These are phyloP conservation scores for Drosophila trichaetosa DNA, from an alignment of 2,888 invertebrate species.

Conservation along the genomic window DNA sequence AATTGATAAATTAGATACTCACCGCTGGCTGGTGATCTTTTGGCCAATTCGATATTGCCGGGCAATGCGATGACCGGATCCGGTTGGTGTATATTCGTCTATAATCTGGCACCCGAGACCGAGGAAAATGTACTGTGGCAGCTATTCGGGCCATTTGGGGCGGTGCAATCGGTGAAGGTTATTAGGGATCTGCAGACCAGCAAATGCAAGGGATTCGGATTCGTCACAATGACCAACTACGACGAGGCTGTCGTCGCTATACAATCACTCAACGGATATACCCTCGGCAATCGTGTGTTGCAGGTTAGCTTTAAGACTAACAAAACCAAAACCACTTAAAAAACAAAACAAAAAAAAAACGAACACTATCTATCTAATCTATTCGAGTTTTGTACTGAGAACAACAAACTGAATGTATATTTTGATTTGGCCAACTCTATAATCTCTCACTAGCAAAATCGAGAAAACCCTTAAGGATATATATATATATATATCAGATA, in stretches of 20 bases:
- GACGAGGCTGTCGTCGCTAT: conserved; percentile 98
- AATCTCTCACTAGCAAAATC: conserved; percentile 14
- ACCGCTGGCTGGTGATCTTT: conserved; percentile 93
- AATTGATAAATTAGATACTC: conserved; percentile 86
- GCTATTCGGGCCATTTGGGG: conserved; percentile 98
- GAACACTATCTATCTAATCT: background rate
- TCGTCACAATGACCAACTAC: conserved; percentile 99
- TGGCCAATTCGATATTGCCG: conserved; percentile 91
- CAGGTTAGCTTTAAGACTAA: conserved; percentile 99
- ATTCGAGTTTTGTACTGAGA: conserved; percentile 20
- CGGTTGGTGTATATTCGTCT: conserved; percentile 94
- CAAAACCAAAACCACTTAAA: conserved; percentile 89
- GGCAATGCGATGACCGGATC: conserved; percentile 94
- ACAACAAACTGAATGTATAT: conserved; percentile 30
- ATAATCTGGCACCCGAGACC: conserved; percentile 97
- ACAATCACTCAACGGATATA: conserved; percentile 97
- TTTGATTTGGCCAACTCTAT: conserved; percentile 29
- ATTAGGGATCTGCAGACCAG: conserved; percentile 97
- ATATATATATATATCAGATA: background rate
- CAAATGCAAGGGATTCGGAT: conserved; percentile 99
- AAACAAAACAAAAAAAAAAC: background rate
- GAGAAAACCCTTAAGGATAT: background rate
- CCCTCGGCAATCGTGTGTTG: conserved; percentile 96
- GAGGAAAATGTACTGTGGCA: conserved; percentile 98
- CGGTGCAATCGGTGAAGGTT: conserved; percentile 98